A percentile compares a stretch with the other conserved stretches of the same genome.
Evolutionary conservation across 2,797 vertebrate species (phyloP).

Genomic region (Myotis daubentonii): DNA sequence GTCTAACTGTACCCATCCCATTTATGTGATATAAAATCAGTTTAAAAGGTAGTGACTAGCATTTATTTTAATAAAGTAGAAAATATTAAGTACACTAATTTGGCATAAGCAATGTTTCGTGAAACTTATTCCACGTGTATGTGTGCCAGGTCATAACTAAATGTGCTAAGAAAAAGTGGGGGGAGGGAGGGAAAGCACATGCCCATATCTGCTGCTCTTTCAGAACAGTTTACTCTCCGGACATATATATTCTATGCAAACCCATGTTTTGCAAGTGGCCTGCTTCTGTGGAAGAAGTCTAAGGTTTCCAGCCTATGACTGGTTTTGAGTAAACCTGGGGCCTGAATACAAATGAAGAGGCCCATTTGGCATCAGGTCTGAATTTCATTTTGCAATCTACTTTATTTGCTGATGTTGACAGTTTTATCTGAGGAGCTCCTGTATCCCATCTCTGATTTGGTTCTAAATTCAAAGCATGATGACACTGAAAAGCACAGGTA

Average conservation of each 20-base stretch:
- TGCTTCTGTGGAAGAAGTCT: not conserved
- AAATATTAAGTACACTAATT: not conserved
- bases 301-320: not conserved
- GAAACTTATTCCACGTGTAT: not conserved
- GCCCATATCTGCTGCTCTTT: not conserved
- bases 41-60: not conserved
- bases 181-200: too few species aligned
- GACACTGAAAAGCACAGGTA: not conserved
- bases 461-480: slow-evolving; percentile 46
- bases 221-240: not conserved
- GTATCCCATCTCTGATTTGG: not conserved
- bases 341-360: not conserved
- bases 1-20: not conserved
- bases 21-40: not conserved
- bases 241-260: not conserved
- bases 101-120: not conserved
- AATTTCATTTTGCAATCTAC: not conserved
- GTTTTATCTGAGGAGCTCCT: not conserved
- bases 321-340: not conserved
- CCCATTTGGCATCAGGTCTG: not conserved
- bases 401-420: not conserved
- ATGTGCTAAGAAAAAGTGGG: not conserved
- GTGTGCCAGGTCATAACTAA: not conserved
- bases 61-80: slow-evolving; percentile 18
- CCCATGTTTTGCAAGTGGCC: not conserved